Conservation (phyloP, 2,888 invertebrate genomes). For the Phytoseiulus persimilis region DNA sequence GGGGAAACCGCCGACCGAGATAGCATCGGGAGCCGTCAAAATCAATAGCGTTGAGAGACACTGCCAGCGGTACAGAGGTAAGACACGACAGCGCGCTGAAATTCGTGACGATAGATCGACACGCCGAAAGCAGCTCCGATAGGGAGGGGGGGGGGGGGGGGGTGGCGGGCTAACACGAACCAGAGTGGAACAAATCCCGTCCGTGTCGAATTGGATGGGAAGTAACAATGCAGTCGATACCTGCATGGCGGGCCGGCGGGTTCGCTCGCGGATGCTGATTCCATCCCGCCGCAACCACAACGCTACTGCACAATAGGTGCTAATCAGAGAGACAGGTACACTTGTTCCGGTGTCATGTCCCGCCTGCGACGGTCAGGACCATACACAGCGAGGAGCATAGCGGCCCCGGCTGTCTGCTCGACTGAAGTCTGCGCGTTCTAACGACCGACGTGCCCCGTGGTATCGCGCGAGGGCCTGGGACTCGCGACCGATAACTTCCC, state of each 20-base stretch:
- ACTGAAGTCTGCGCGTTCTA: not conserved
- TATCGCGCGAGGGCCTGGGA: not conserved
- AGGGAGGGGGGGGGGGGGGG: too few relatives aligned
- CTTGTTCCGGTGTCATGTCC: not conserved
- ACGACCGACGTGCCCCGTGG: not conserved
- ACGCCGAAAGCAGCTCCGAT: not conserved
- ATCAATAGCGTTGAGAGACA: not conserved
- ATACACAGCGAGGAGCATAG: not conserved
- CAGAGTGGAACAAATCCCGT: not conserved
- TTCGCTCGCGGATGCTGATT: not conserved
- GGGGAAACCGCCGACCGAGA: not conserved
- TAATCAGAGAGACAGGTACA: not conserved
- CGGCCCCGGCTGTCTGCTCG: not conserved
- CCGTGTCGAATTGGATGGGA: not conserved
- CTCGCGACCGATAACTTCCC: not conserved
- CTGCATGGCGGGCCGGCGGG: not conserved
- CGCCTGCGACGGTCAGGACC: not conserved
- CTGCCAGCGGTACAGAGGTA: not conserved
- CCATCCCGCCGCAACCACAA: not conserved
- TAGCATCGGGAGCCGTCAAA: not conserved
- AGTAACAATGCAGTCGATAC: not conserved
- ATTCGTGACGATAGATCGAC: not conserved
- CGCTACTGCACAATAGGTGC: not conserved
- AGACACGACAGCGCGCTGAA: not conserved
- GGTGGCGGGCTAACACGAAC: not conserved